A percentile compares a stretch with the other conserved stretches of the same genome.
Evolutionary conservation across 2,797 vertebrate genomes (phyloP).

Genomic region (Sebastolobus alascanus): DNA sequence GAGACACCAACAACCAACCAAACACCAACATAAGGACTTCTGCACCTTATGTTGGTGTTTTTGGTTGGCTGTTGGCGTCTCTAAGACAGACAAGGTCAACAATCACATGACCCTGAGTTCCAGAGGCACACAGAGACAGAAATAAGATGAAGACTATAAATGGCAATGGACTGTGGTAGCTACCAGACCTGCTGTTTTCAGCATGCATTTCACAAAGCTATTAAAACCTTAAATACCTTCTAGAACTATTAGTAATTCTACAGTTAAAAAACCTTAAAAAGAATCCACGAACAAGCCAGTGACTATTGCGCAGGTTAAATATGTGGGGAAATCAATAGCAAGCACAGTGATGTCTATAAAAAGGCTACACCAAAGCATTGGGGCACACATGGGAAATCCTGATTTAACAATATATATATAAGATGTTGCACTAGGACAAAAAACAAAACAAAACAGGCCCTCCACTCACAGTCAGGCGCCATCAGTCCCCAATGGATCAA

Average conservation of each 20-base stretch:
- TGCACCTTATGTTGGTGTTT: no score
- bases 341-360: conserved; percentile 34
- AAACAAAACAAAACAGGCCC: conserved; percentile 40
- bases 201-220: background rate
- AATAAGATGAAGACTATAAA: background rate
- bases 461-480: conserved; percentile 53
- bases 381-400: conserved; percentile 33
- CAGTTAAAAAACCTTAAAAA: background rate
- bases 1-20: no score
- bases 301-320: conserved; percentile 5
- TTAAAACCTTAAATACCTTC: background rate
- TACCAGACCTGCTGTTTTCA: background rate
- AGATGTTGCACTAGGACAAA: conserved; percentile 7
- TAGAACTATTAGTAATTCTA: background rate
- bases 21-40: background rate
- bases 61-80: background rate
- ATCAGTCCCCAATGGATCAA: conserved; percentile 64
- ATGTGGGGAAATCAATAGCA: conserved; percentile 36
- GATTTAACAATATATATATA: conserved; percentile 31
- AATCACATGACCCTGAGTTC: background rate
- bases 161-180: background rate
- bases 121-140: conserved; percentile 4
- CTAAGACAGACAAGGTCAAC: background rate
- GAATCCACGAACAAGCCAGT: conserved; percentile 3
- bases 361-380: conserved; percentile 41